A percentile compares a stretch with the other conserved stretches of the same genome.
phyloP scores from a whole-genome alignment of 2,797 vertebrate species.

The Sciaenops ocellatus region DNA sequence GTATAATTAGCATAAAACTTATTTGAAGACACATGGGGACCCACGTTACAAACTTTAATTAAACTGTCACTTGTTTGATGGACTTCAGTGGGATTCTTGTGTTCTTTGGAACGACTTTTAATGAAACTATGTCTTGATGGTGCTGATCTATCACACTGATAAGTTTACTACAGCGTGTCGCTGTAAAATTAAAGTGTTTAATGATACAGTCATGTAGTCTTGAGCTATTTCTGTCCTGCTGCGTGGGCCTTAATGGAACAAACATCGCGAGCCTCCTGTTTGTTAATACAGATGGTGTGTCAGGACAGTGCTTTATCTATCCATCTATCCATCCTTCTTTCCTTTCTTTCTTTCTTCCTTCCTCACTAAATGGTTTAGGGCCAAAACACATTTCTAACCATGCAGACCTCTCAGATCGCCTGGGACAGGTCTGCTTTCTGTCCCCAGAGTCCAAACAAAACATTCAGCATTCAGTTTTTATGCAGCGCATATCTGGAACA shows the following conservation, averaged over 20 bases:
- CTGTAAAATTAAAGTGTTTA: constrained; percentile 62
- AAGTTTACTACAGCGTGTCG: constrained; percentile 51
- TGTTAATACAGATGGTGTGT: constrained; percentile 59
- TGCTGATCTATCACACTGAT: constrained; percentile 39
- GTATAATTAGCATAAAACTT: not conserved
- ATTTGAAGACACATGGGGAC: not conserved
- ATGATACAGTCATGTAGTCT: constrained; percentile 61
- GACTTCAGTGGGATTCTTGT: not conserved
- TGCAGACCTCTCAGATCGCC: constrained; percentile 17
- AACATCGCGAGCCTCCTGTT: constrained; percentile 61
- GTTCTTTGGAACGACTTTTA: constrained; percentile 25
- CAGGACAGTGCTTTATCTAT: constrained; percentile 31
- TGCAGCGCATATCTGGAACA: constrained; percentile 11
- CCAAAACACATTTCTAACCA: constrained; percentile 3
- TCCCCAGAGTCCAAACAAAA: constrained; percentile 3
- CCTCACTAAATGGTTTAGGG: not conserved
- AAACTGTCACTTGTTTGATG: constrained; percentile 33
- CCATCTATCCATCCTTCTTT: not conserved
- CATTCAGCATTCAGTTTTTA: constrained; percentile 8
- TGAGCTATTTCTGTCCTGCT: constrained; percentile 69
- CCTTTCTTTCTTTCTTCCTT: not conserved
- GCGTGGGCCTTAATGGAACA: constrained; percentile 76
- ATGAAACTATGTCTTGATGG: constrained; percentile 23
- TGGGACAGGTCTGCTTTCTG: not conserved
- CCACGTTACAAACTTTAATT: constrained; percentile 16